These are phyloP conservation scores for Cydia splendana DNA, from an alignment of 1,140 invertebrate species.

Conservation along the genomic window DNA sequence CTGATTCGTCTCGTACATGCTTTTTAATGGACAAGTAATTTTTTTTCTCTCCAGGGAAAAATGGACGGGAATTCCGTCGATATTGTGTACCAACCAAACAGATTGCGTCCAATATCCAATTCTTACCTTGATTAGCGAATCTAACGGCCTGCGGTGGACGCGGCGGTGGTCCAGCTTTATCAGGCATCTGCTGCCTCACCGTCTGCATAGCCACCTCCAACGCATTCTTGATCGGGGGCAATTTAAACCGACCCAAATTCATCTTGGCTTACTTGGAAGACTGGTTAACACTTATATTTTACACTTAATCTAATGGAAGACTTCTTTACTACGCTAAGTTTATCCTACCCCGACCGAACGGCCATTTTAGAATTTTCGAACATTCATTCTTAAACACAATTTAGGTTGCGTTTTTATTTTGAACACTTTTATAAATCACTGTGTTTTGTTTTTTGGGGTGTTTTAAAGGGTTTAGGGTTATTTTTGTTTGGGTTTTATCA, in stretches of 20 bases:
- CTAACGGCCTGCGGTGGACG: constrained; percentile 82
- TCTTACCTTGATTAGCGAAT: constrained; percentile 82
- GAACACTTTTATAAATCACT: constrained; percentile 33
- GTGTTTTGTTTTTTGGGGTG: constrained; percentile 33
- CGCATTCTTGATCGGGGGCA: constrained; percentile 86
- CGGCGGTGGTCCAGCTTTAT: constrained; percentile 80
- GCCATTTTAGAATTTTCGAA: constrained; percentile 3
- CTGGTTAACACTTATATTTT: constrained; percentile 21
- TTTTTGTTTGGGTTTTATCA: constrained; percentile 49
- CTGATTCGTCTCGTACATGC: too few species aligned
- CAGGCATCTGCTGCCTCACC: constrained; percentile 87
- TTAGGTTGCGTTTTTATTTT: constrained; percentile 29
- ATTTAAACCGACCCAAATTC: constrained; percentile 81
- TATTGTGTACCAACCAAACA: too few species aligned
- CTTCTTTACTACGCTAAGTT: background rate
- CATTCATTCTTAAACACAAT: background rate
- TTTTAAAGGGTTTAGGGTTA: constrained; percentile 37
- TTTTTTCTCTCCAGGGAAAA: too few species aligned
- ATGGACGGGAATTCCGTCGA: too few species aligned
- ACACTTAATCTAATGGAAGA: constrained; percentile 45
- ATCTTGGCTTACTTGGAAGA: constrained; percentile 52
- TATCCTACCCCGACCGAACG: constrained; percentile 39
- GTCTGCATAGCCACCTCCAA: constrained; percentile 90
- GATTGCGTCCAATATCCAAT: background rate
- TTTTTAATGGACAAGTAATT: too few species aligned